Evolutionary conservation across 1,140 invertebrate genomes (phyloP).

Genomic region (Sarcophaga bullata): DNA sequence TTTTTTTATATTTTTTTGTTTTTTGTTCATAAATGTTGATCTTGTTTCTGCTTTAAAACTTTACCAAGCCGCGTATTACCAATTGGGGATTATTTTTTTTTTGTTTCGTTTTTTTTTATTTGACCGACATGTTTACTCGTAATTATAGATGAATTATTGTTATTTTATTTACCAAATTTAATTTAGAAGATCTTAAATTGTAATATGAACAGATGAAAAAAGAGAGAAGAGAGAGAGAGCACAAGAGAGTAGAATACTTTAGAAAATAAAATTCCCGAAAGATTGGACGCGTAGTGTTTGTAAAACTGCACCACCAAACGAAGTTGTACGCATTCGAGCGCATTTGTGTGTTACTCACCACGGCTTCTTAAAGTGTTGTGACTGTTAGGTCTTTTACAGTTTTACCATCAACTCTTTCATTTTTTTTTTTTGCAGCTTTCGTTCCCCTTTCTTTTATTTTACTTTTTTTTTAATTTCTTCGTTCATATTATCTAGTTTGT

Average conservation of each 20-base stretch:
- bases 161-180: not conserved
- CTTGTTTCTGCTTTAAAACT: not conserved
- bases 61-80: no score
- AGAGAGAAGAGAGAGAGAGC: not conserved
- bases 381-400: not conserved
- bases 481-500: no score
- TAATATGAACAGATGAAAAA: not conserved
- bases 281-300: not conserved
- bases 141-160: no score
- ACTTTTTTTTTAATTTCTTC: no score
- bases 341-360: slow-evolving; percentile 18
- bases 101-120: no score
- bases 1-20: not conserved
- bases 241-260: not conserved
- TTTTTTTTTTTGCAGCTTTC: not conserved
- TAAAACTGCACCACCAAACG: not conserved
- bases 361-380: slow-evolving; percentile 36
- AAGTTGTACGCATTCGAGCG: not conserved
- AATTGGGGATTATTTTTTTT: no score
- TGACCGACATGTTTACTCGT: no score
- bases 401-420: not conserved
- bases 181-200: not conserved
- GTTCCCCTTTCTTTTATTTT: no score
- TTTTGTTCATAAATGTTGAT: not conserved
- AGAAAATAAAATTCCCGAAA: not conserved